Percentiles rank a stretch among this genome's conserved stretches.
These are phyloP conservation scores for Oostethus manadensis DNA, from an alignment of 2,113 vertebrate genomes.

Conservation along the genomic window DNA sequence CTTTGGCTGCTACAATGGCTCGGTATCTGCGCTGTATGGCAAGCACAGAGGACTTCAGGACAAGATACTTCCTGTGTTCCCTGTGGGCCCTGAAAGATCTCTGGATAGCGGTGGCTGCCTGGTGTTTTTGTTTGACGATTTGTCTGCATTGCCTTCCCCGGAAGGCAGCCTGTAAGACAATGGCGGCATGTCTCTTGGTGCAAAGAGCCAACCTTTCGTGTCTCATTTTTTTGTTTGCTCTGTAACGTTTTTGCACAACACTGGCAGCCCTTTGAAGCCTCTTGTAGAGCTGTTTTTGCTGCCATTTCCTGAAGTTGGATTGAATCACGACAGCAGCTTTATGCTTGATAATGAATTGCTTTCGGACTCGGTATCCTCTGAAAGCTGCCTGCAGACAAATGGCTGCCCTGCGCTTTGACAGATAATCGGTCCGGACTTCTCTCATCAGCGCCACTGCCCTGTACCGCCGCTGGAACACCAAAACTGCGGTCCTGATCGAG, in stretches of 20 bases:
- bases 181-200: slow-evolving; percentile 53
- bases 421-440: slow-evolving; percentile 52
- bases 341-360: slow-evolving; percentile 44
- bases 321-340: slow-evolving; percentile 77
- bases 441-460: slow-evolving; percentile 46
- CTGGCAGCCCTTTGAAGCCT: slow-evolving; percentile 60
- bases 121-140: slow-evolving; percentile 55
- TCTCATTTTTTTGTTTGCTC: slow-evolving; percentile 66
- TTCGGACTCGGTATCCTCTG: slow-evolving; percentile 69
- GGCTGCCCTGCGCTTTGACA: slow-evolving; percentile 61
- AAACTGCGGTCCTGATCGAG: slow-evolving; percentile 59
- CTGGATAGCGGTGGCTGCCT: slow-evolving; percentile 27
- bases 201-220: slow-evolving; percentile 43
- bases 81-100: slow-evolving; percentile 7
- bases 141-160: slow-evolving; percentile 68
- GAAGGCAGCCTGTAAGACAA: slow-evolving; percentile 72
- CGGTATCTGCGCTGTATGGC: slow-evolving; percentile 28
- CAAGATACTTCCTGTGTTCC: slow-evolving; percentile 5
- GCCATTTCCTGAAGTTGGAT: slow-evolving; percentile 72
- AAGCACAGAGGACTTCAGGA: slow-evolving; percentile 1
- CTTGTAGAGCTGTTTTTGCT: slow-evolving; percentile 60
- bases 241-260: slow-evolving; percentile 73
- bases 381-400: slow-evolving; percentile 77
- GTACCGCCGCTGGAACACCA: slow-evolving; percentile 70
- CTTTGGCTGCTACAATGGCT: slow-evolving; percentile 14